Evolutionary conservation across 2,888 invertebrate species (phyloP).

Genomic region (Oscheius sp.): DNA sequence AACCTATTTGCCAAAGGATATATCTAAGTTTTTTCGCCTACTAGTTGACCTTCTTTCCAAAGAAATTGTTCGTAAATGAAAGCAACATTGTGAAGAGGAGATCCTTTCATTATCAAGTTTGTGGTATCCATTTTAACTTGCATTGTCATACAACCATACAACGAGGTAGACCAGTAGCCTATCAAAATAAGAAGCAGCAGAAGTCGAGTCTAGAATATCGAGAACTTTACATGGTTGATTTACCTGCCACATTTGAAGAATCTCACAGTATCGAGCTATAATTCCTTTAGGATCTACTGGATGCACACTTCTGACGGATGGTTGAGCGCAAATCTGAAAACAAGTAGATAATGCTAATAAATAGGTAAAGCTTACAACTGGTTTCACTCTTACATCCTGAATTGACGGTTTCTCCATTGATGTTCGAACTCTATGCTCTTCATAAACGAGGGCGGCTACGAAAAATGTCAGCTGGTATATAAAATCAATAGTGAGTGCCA

Average conservation of each 20-base stretch:
- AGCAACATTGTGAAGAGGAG: constrained; percentile 50
- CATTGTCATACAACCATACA: constrained; percentile 51
- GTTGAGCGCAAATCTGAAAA: constrained; percentile 23
- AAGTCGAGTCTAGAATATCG: constrained; percentile 36
- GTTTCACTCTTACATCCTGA: constrained; percentile 14
- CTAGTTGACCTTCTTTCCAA: constrained; percentile 60
- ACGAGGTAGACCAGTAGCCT: constrained; percentile 50
- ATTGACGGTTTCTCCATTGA: constrained; percentile 25
- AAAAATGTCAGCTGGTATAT: constrained; percentile 62
- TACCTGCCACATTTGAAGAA: constrained; percentile 46
- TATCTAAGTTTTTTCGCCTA: constrained; percentile 20
- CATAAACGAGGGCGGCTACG: constrained; percentile 55
- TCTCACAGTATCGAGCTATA: constrained; percentile 50
- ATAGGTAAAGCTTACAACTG: constrained; percentile 1
- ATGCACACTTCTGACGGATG: constrained; percentile 27
- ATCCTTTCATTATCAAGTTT: constrained; percentile 55
- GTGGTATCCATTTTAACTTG: constrained; percentile 61
- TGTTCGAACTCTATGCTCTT: constrained; percentile 37
- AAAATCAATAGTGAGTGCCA: constrained; percentile 55
- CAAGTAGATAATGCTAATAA: neutral
- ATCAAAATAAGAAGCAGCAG: constrained; percentile 37
- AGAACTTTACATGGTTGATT: neutral
- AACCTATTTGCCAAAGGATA: constrained; percentile 29
- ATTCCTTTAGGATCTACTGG: constrained; percentile 52
- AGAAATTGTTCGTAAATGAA: constrained; percentile 56